Percentiles rank a stretch among this genome's conserved stretches.
Evolutionary conservation across 92 coral and sea anemone species (phyloP).

Genomic region (Phenganax marumi): DNA sequence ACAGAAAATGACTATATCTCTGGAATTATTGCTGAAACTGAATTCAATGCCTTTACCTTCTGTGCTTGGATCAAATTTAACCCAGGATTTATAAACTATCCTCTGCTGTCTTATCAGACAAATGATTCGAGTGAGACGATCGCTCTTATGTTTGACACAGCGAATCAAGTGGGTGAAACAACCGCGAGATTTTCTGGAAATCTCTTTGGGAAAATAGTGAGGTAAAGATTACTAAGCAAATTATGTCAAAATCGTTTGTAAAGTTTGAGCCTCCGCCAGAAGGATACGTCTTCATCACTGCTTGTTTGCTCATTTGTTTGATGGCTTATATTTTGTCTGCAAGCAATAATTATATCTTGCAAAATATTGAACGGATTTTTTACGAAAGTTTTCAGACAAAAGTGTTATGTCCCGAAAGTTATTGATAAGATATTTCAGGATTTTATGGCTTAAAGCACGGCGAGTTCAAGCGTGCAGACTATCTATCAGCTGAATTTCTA

Average conservation of each 20-base stretch:
- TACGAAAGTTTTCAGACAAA: too few relatives aligned
- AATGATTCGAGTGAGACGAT: not conserved
- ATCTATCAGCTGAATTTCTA: not conserved
- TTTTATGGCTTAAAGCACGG: not conserved
- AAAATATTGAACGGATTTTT: too few relatives aligned
- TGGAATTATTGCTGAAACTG: not conserved
- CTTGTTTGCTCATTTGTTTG: too few relatives aligned
- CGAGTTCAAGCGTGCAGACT: not conserved
- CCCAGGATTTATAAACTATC: not conserved
- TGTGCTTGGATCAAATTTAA: constrained; percentile 10
- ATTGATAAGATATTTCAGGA: not conserved
- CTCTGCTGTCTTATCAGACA: not conserved
- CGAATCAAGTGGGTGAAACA: not conserved
- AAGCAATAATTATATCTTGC: too few relatives aligned
- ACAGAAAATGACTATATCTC: not conserved
- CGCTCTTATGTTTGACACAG: not conserved
- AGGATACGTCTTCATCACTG: too few relatives aligned
- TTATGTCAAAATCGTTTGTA: too few relatives aligned
- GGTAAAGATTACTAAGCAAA: not conserved
- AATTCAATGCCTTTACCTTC: not conserved
- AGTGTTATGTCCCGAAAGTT: too few relatives aligned
- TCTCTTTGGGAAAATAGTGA: not conserved
- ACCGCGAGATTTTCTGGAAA: not conserved
- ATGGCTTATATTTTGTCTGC: too few relatives aligned
- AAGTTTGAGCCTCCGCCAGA: too few relatives aligned